Conservation (phyloP, 1,140 invertebrate species). For the Zaprionus taronus region DNA sequence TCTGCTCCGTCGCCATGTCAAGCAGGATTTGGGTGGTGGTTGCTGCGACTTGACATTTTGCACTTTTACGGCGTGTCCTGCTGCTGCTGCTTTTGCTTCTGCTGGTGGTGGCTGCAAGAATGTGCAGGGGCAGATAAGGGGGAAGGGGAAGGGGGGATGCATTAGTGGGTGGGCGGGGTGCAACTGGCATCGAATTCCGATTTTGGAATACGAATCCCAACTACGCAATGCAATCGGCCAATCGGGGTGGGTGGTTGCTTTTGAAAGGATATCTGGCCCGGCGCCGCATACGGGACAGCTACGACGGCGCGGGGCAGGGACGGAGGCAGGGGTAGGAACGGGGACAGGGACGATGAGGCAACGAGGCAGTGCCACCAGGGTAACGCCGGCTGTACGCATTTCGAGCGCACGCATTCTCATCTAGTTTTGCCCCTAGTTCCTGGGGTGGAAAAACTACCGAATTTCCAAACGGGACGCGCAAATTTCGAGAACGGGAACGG, state of each 20-base stretch:
- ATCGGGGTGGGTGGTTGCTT: slow-evolving; percentile 1
- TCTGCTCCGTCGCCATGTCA: background rate
- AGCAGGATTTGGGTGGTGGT: background rate
- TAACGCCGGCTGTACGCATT: slow-evolving; percentile 7
- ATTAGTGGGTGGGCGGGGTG: background rate
- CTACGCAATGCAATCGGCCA: background rate
- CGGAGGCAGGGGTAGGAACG: background rate
- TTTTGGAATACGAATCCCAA: slow-evolving; percentile 5
- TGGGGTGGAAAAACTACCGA: slow-evolving; percentile 67
- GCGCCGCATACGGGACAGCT: background rate
- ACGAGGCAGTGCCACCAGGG: background rate
- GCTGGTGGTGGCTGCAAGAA: background rate
- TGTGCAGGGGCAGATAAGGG: background rate
- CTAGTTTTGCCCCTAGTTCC: background rate
- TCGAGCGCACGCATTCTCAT: slow-evolving; percentile 1
- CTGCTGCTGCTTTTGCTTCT: background rate
- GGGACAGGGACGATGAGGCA: background rate
- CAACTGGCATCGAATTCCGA: slow-evolving; percentile 2
- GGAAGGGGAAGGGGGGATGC: background rate
- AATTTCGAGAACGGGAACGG: slow-evolving; percentile 65
- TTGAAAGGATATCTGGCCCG: background rate
- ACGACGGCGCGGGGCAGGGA: background rate
- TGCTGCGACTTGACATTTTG: background rate
- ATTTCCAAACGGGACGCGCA: slow-evolving; percentile 20
- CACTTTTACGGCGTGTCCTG: background rate